Evolutionary conservation across 2,797 vertebrate species (phyloP).

Genomic region (Silurus lanzhouensis): DNA sequence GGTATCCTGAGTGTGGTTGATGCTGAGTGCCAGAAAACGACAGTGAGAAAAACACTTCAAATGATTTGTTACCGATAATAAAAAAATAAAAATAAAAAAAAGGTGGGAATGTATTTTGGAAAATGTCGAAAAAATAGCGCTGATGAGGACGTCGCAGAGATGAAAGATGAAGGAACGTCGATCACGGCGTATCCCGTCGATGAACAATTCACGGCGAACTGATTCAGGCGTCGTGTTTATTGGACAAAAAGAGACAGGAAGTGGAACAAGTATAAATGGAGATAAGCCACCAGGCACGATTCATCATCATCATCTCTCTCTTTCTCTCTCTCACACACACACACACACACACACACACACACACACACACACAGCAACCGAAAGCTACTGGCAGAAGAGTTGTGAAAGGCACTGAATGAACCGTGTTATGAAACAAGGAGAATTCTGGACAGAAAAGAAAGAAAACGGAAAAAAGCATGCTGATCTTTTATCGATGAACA

Average conservation of each 20-base stretch:
- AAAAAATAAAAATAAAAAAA: neutral
- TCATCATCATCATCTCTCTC: neutral
- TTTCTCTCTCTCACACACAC: neutral
- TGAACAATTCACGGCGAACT: conserved; percentile 50
- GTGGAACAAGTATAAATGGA: conserved; percentile 53
- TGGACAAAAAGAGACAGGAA: conserved; percentile 58
- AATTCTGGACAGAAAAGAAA: neutral
- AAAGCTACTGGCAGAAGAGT: neutral
- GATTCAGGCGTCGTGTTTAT: conserved; percentile 54
- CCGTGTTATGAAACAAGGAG: neutral
- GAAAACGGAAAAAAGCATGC: neutral
- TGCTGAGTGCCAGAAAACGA: neutral
- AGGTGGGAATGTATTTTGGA: neutral
- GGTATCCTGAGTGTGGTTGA: conserved; percentile 21
- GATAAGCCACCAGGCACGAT: conserved; percentile 58
- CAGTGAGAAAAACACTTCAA: conserved; percentile 3
- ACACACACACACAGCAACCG: neutral
- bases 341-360: neutral
- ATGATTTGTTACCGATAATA: neutral
- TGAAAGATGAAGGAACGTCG: conserved; percentile 56
- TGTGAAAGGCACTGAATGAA: neutral
- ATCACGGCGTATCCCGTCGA: conserved; percentile 33
- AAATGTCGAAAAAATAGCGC: neutral
- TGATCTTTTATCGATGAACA: conserved; percentile 16
- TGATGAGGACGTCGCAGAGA: conserved; percentile 38